Evolutionary conservation across 2,797 vertebrate genomes (phyloP).

Genomic region (Oophaga sylvatica): DNA sequence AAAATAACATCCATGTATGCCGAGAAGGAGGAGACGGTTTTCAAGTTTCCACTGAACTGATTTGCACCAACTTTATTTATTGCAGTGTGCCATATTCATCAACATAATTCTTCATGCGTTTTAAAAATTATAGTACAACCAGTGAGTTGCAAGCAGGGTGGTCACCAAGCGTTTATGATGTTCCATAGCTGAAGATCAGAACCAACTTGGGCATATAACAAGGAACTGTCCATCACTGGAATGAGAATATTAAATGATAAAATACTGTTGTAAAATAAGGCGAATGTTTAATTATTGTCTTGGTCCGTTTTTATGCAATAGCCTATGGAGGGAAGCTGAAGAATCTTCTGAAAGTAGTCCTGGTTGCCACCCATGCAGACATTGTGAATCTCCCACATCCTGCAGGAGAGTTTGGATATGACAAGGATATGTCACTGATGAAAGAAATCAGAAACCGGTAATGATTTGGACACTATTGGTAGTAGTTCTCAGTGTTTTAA

Average conservation of each 20-base stretch:
- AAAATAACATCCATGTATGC: too few relatives aligned
- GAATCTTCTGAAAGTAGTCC: conserved; percentile 83
- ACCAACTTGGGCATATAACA: too few relatives aligned
- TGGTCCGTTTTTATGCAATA: conserved; percentile 65
- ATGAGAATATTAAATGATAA: background rate
- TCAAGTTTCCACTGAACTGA: too few relatives aligned
- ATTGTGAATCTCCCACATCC: conserved; percentile 89
- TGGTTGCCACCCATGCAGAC: conserved; percentile 94
- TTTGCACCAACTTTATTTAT: too few relatives aligned
- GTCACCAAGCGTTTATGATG: too few relatives aligned
- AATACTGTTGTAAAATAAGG: background rate
- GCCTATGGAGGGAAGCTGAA: conserved; percentile 90
- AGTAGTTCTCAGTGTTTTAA: too few relatives aligned
- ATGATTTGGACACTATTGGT: conserved; percentile 12
- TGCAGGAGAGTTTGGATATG: conserved; percentile 89
- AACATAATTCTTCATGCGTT: too few relatives aligned
- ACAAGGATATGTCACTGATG: conserved; percentile 86
- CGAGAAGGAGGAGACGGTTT: too few relatives aligned
- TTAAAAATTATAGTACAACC: too few relatives aligned
- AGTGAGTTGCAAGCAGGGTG: too few relatives aligned
- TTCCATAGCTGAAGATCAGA: too few relatives aligned
- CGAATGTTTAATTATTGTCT: background rate
- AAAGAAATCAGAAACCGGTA: conserved; percentile 93
- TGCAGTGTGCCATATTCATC: too few relatives aligned
- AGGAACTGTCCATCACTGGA: background rate